Base-by-base conservation (phyloP, 1,140 invertebrate species). In the Choristoneura fumiferana region DNA sequence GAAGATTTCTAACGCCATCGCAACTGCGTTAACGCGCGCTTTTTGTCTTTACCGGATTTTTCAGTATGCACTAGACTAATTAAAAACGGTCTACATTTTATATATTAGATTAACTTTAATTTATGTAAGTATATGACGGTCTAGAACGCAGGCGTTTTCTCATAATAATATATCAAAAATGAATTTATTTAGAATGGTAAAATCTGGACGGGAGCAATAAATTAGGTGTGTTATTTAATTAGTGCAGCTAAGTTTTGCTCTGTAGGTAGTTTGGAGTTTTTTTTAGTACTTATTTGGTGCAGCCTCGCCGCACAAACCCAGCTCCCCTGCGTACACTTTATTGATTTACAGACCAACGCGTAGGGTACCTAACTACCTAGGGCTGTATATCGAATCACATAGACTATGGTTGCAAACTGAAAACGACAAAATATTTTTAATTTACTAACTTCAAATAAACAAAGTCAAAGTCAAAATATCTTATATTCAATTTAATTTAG, bases 1-100 rank as follows among this genome's bases (percentile, higher is more conserved):
- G 76, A 63, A 75, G 61, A 76, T 73, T 76, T 75, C 67, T 72
- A 73, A 63, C 74, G 71, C 63, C 66, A 73, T 67, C 70, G 43
- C 64, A 78, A 69, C 78, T 73, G 76, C 76, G 75, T 73, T 38
- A 72, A 76, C 56, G 67, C 49, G 38, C 69, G 68, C 55, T 60
- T 65, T 58, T 65, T 37, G 35, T 14, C 60, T 29, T 45, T 60
- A 59, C 65, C 65, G 74, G 63, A 66, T 76, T 74, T 71, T 74
- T 64, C 39, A 35, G 62, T 39, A 57, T 69, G 67, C 63, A 60
- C 57, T 54, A 38, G 13, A 57, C 38, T 57, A 65, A 64, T 62
- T 67, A 61, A 43, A 59, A 52, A 63, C 37, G 22, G 43, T 49
- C 22, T 8, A 33, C 18, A 29, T 8, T 49, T 49, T 13, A 49